Evolutionary conservation across 2,888 invertebrate species (phyloP).

Genomic region (Tetragonula carbonaria): DNA sequence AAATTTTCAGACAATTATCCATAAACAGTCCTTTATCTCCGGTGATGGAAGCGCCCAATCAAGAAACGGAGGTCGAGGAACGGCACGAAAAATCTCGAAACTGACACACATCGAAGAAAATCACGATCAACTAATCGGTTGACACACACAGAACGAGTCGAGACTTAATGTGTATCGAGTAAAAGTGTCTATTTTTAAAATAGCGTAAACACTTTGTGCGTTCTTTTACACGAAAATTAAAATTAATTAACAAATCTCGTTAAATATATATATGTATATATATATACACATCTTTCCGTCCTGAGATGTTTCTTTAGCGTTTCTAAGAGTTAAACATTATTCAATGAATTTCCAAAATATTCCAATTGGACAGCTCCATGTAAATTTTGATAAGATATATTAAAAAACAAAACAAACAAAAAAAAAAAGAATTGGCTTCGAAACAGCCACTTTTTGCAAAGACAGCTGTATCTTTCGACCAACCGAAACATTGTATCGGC

Average conservation of each 20-base stretch:
- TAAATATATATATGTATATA: not conserved
- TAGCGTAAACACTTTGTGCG: too few relatives aligned
- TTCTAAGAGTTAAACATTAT: not conserved
- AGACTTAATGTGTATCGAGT: slow-evolving; percentile 11
- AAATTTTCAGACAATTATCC: slow-evolving; percentile 84
- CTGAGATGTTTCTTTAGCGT: not conserved
- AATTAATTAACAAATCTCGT: not conserved
- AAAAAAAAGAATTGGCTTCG: not conserved
- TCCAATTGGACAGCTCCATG: not conserved
- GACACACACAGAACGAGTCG: slow-evolving; percentile 16
- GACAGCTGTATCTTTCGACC: not conserved
- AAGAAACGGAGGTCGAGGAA: slow-evolving; percentile 74
- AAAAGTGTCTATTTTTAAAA: not conserved
- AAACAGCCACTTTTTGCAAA: too few relatives aligned
- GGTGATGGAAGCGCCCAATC: slow-evolving; percentile 83
- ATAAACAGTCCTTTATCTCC: slow-evolving; percentile 85
- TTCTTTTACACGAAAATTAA: not conserved
- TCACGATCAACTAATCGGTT: not conserved
- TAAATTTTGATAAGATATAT: not conserved
- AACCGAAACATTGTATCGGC: not conserved
- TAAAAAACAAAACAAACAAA: not conserved
- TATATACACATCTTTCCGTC: not conserved
- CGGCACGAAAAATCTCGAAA: slow-evolving; percentile 70
- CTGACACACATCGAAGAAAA: not conserved
- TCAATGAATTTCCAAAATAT: not conserved